A percentile compares a stretch with the other conserved stretches of the same genome.
phyloP scores from a whole-genome alignment of 2,888 invertebrate species.

The Cantharis nigra region DNA sequence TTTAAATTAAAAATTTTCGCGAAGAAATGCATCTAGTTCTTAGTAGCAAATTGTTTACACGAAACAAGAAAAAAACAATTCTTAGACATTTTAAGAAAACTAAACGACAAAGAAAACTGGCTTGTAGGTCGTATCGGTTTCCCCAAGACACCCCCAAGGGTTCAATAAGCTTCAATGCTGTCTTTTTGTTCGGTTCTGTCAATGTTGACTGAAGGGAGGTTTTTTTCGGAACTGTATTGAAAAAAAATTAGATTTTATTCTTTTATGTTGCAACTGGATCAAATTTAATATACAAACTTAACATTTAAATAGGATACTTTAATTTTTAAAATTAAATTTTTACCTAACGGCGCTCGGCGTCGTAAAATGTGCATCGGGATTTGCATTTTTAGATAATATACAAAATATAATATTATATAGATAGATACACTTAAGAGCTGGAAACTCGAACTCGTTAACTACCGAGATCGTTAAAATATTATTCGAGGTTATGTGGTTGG shows the following conservation, averaged over 20 bases:
- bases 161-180: slow-evolving; percentile 33
- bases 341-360: background rate
- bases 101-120: slow-evolving; percentile 30
- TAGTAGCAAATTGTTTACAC: slow-evolving; percentile 21
- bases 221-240: background rate
- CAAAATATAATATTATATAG: background rate
- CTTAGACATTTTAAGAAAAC: slow-evolving; percentile 16
- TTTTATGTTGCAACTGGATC: background rate
- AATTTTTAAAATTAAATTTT: background rate
- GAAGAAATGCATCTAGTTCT: slow-evolving; percentile 8
- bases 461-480: background rate
- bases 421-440: background rate
- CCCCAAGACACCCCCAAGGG: slow-evolving; percentile 35
- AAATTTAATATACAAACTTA: background rate
- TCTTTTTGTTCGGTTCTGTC: slow-evolving; percentile 32
- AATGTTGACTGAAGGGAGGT: slow-evolving; percentile 36
- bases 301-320: background rate
- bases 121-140: slow-evolving; percentile 36
- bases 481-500: background rate
- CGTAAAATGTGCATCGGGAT: background rate
- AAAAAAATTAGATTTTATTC: slow-evolving; percentile 3
- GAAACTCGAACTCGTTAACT: background rate
- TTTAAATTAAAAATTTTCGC: background rate
- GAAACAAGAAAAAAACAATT: slow-evolving; percentile 19
- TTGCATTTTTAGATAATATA: background rate